Base-by-base conservation (phyloP, 2,113 vertebrate species). In the Dermatemys mawii region DNA sequence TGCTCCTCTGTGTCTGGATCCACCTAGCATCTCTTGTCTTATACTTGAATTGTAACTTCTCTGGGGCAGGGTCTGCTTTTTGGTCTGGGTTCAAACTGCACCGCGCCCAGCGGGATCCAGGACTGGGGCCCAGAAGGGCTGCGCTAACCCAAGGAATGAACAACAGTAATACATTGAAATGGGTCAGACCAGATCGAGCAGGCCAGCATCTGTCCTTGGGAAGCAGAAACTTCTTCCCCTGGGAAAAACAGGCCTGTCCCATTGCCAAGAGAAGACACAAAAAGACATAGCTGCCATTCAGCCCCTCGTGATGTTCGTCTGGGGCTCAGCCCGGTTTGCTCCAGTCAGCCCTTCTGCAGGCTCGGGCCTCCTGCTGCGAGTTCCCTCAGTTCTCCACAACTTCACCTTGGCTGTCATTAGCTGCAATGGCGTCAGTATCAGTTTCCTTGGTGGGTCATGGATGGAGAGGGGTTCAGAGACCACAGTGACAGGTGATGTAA, bases 241-340 rank as follows among this genome's bases (percentile, higher is more conserved):
- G 32, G 81, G 27, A 57, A n/a, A 94, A 88, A 21, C 1, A 26
- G 51, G 6, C 19, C 11, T 3, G 7, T 35, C 29, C 57, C 35
- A 32, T 63, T 35, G 32, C 60, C 60, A 63, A 4, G 60, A 19
- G 60, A 63, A n/a, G 60, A n/a, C 16, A 24, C 70, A 41, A 22
- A 38, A 22, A 24, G 67, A 73, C 19, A 2, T 38, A n/a, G 4
- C 67, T 24, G 2, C 2, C 38, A 17, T 91, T 16, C 16, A 60
- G 41, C 9, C 10, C 3, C 3, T 26, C 11, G 16, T 0, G 0
- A 5, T 55, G 32, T 2, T 32, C 44, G 46, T 41, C 14, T 53
- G 70, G 27, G 81, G 79, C 1, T 1, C 1, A 5, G 81, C 6
- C 6, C 12, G n/a, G 0, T 87, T 41, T 5, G 46, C 83, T 70